These are phyloP conservation scores for Micropterix aruncella DNA, from an alignment of 2,888 invertebrate genomes.

Conservation along the genomic window DNA sequence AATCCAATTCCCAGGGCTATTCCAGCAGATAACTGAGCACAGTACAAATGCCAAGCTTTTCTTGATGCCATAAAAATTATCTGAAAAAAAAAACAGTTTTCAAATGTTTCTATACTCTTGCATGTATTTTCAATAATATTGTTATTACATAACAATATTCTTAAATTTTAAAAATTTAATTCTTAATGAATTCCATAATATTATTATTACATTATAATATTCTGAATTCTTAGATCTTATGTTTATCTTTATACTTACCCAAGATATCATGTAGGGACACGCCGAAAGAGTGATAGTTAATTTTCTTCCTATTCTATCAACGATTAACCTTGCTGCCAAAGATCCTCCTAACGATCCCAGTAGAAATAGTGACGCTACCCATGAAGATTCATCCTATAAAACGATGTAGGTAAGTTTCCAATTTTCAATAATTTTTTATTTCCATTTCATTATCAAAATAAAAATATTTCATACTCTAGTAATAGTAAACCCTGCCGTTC, in stretches of 20 bases:
- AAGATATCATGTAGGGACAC: constrained; percentile 17
- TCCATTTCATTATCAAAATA: too few relatives aligned
- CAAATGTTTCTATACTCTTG: too few relatives aligned
- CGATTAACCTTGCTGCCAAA: constrained; percentile 15
- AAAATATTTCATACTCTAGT: too few relatives aligned
- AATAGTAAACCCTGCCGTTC: too few relatives aligned
- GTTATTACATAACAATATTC: too few relatives aligned
- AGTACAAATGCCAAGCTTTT: constrained; percentile 17
- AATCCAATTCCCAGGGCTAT: constrained; percentile 21
- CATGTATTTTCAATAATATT: too few relatives aligned
- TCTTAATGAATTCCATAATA: too few relatives aligned
- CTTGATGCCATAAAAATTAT: constrained; percentile 15
- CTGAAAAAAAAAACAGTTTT: not conserved
- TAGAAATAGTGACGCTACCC: constrained; percentile 19
- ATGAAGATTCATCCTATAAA: constrained; percentile 15
- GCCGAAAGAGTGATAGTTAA: constrained; percentile 16
- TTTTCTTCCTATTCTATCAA: constrained; percentile 19
- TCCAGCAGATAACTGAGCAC: constrained; percentile 28
- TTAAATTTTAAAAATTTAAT: too few relatives aligned
- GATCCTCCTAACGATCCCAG: constrained; percentile 18
- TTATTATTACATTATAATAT: too few relatives aligned
- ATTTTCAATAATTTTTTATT: too few relatives aligned
- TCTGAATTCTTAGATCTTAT: too few relatives aligned
- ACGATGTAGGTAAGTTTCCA: too few relatives aligned
- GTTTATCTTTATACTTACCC: constrained; percentile 11